Conservation (phyloP, 37 sponge, comb jelly and placozoan species). For the Hexactinellida sp. region DNA sequence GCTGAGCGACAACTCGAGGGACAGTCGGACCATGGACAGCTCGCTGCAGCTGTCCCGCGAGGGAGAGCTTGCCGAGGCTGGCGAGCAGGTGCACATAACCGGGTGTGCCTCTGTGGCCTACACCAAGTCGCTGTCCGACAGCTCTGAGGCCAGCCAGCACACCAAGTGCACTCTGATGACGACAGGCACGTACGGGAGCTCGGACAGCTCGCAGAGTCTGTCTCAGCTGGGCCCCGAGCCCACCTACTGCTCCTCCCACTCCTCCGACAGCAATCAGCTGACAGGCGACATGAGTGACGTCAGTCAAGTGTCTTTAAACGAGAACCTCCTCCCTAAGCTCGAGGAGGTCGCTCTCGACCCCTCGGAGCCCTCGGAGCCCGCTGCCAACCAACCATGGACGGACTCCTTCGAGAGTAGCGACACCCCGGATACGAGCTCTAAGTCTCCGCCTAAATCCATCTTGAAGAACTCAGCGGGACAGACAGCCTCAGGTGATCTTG, state of each 20-base stretch:
- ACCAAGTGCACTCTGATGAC: background rate
- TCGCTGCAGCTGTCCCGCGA: background rate
- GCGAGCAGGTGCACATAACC: background rate
- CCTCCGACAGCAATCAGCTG: background rate
- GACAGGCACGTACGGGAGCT: background rate
- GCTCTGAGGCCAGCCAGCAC: background rate
- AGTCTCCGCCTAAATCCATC: background rate
- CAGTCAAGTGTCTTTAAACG: background rate
- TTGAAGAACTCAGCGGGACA: background rate
- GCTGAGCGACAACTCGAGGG: background rate
- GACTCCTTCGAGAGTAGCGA: slow-evolving; percentile 13
- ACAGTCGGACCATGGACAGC: background rate
- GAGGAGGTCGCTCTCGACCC: background rate
- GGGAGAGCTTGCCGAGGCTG: background rate
- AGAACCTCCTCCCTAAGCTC: background rate
- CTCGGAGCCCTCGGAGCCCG: background rate
- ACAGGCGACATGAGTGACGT: background rate
- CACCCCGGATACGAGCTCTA: background rate
- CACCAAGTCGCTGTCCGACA: background rate
- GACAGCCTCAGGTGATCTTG: no score
- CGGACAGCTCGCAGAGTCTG: background rate
- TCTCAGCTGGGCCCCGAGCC: background rate
- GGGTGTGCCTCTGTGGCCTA: background rate
- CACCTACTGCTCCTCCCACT: background rate
- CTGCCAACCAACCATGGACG: background rate